These are phyloP conservation scores for Taeniopygia guttata DNA, from an alignment of 2,797 vertebrate species.

Conservation along the genomic window DNA sequence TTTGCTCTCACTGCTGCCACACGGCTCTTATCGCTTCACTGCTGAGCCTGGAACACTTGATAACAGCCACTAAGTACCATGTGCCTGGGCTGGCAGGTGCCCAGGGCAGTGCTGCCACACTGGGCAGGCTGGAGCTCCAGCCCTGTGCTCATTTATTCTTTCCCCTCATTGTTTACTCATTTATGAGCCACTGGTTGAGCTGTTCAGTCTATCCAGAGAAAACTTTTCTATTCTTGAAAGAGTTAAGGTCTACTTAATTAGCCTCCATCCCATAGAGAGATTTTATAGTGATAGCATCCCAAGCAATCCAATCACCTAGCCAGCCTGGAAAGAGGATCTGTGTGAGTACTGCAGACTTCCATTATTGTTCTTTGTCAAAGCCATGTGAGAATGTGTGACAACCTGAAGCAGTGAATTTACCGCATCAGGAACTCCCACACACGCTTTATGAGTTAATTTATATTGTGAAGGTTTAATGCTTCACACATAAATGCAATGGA, in stretches of 20 bases:
- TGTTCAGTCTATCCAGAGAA: not conserved
- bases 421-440: not conserved
- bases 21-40: not conserved
- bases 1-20: not conserved
- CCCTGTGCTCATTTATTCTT: not conserved
- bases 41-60: not conserved
- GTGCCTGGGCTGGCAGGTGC: not conserved
- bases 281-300: not conserved
- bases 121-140: not conserved
- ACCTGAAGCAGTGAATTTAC: not conserved
- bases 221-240: not conserved
- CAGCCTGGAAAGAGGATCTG: not conserved
- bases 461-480: not conserved
- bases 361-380: not conserved
- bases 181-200: not conserved
- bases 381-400: accelerated
- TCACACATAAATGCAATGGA: not conserved
- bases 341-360: not conserved
- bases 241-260: not conserved
- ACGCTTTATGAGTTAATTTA: not conserved
- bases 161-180: not conserved
- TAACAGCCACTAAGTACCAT: not conserved
- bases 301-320: not conserved
- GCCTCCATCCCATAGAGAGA: not conserved
- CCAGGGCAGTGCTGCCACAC: not conserved